Base-by-base conservation (phyloP, 2,888 invertebrate species). In the Halictus quadricinctus region DNA sequence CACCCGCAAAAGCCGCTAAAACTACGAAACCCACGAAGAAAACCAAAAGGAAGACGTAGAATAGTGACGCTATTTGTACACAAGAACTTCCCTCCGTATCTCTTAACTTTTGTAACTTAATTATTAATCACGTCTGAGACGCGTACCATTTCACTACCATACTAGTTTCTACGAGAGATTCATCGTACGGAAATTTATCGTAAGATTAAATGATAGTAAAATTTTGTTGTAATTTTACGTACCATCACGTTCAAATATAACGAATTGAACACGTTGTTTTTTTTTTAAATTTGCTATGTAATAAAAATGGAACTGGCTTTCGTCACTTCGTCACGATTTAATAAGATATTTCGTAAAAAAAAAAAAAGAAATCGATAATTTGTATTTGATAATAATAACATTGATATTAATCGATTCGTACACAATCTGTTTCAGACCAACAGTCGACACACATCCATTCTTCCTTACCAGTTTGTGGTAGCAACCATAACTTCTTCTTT, bases 21-120 rank as follows among this genome's bases (percentile, higher is more conserved):
- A 88, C 79, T 72, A 78, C 87, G 21, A 92, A 88, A 82, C 83
- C 70, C 21, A 89, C 88, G 72, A 82, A 46, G 54, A 89, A 84
- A 73, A 80, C 75, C 5, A 90, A 88, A 72, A 87, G 85, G 82
- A 88, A 87, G 64, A 66, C 87, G n/a, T 87, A 88, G 73, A 74
- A 54, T 25, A 83, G 36, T 54, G 58, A 15, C 48, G 43, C 54
- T 54, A 54, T n/a, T 74, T 77, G 3, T 58, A 48, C 64, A 64
- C 36, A n/a, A 58, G 2, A 79, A 60, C 46, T 48, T 73, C 72
- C 74, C 64, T 66, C 64, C 79, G 46, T 64, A 21, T 75, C 43
- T 58, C 36, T n/a, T n/a, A 82, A 84, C 7, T 86, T 76, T 85
- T 79, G 15, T 87, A 87, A 85, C 43, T 86, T 87, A 76, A 79